phyloP scores from a whole-genome alignment of 92 coral and sea anemone species.

The Parazoanthus swiftii region DNA sequence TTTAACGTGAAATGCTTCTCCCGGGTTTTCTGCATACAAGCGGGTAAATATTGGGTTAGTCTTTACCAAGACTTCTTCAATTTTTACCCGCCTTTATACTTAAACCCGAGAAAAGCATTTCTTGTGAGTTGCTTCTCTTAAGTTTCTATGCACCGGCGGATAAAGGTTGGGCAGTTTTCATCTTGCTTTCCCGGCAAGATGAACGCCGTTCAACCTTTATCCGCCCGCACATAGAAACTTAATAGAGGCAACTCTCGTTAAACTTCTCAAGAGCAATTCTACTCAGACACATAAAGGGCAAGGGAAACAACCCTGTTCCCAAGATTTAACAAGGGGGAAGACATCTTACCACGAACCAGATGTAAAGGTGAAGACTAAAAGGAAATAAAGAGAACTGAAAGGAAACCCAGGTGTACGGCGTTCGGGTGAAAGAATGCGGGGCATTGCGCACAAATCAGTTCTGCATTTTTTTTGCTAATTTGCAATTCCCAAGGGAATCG shows the following conservation, averaged over 20 bases:
- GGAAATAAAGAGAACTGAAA: constrained; percentile 2
- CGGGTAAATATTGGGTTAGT: neutral
- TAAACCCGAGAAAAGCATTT: too few species aligned
- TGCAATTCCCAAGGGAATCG: neutral
- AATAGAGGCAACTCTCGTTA: too few species aligned
- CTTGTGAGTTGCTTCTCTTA: too few species aligned
- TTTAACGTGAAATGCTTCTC: neutral
- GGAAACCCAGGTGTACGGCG: neutral
- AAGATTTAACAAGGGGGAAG: neutral
- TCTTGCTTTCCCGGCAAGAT: neutral
- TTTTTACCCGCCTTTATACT: neutral
- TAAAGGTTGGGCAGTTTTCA: too few species aligned
- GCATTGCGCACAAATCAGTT: neutral
- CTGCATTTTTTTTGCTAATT: neutral
- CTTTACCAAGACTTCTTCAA: neutral
- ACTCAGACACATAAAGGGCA: neutral
- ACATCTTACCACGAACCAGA: neutral
- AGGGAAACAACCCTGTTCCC: constrained; percentile 2
- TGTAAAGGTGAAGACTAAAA: neutral
- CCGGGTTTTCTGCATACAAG: neutral
- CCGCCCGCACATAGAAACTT: too few species aligned
- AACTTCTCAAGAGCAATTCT: too few species aligned
- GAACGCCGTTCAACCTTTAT: too few species aligned
- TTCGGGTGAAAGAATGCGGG: neutral
- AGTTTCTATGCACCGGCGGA: too few species aligned